Base-by-base conservation (phyloP, 2,888 invertebrate genomes). In the Formica aserva region DNA sequence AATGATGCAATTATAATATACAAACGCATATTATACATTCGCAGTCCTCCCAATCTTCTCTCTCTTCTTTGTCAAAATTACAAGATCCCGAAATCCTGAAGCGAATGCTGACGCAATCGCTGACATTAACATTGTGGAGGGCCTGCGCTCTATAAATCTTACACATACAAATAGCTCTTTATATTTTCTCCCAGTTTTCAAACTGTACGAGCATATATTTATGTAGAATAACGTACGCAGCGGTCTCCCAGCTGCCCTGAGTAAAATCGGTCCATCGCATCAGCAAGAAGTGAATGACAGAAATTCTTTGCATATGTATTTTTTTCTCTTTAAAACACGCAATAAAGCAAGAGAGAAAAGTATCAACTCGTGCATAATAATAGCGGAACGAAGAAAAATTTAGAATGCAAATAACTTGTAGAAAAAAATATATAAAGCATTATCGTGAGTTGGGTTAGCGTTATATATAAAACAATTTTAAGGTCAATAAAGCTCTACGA, bases 401-500 rank as follows among this genome's bases (percentile, higher is more conserved):
- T 52, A 77, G 67, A 48, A 45, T 22, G 11, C n/a, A 71, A 78
- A 80, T 32, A 66, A 55, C 69, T 82, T 57, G 71, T 82, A 48
- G 32, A 22, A 8, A 65, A 52, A 22, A 57, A 63, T 13, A 45
- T 67, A 67, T 35, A 84, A 83, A 86, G 88, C 81, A 81, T 55
- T 71, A 89, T 76, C 83, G 81, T 62, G 72, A 78, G 86, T 75
- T 52, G 90, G 86, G 80, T 77, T 86, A 86, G 82, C 74, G 83
- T 86, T 87, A 45, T 15, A 45, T 45, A 15, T 45, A 87, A 85
- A 91, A 87, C 75, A 86, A 83, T 67, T 77, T 87, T 84, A 87
- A n/a, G 81, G 87, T 91, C 90, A 87, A 89, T 90, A 91, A 89
- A 92, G 88, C 83, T 92, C 87, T 91, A 89, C 75, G 88, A 88